phyloP scores from a whole-genome alignment of 2,113 vertebrate genomes.

The Piaya cayana region DNA sequence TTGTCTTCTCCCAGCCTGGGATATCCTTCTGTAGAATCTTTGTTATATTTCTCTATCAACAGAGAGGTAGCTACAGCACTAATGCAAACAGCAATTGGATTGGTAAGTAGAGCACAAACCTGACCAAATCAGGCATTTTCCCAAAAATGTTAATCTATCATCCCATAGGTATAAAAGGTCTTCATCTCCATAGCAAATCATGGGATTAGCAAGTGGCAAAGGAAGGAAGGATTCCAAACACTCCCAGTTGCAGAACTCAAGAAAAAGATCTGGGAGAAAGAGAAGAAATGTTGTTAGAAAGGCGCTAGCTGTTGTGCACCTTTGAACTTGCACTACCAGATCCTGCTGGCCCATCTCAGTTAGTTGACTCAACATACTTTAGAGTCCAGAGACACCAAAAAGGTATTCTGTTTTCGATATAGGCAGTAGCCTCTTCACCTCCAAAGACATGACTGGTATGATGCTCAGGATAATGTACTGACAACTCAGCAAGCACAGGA shows the following conservation, averaged over 20 bases:
- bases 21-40: not conserved
- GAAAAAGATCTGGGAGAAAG: not conserved
- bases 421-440: not conserved
- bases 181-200: not conserved
- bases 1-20: not conserved
- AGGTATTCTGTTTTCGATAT: not conserved
- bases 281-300: not conserved
- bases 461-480: not conserved
- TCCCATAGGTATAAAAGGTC: not conserved
- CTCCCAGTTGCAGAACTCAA: not conserved
- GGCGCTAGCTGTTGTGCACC: accelerated
- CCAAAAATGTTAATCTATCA: not conserved
- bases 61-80: not conserved
- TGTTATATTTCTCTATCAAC: not conserved
- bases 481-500: not conserved
- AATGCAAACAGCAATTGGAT: not conserved
- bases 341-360: not conserved
- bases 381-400: not conserved
- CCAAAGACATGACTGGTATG: not conserved
- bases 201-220: not conserved
- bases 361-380: not conserved
- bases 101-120: not conserved
- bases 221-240: not conserved
- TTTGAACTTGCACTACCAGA: not conserved
- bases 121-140: not conserved